Conservation (phyloP, 2,888 invertebrate genomes). For the Drosophila borealis region DNA sequence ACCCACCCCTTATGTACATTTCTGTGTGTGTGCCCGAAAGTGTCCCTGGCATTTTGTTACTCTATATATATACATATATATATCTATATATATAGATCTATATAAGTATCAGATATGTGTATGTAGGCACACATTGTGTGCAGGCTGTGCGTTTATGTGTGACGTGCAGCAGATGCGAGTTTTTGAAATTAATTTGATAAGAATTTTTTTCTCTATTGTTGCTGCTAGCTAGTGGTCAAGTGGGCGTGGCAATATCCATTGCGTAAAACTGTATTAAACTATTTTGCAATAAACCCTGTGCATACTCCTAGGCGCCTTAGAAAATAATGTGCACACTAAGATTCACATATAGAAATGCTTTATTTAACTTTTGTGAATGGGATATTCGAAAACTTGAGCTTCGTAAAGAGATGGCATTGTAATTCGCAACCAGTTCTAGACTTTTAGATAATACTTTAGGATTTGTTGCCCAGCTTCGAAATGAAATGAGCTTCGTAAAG, state of each 20-base stretch:
- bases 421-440: too few species aligned
- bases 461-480: too few species aligned
- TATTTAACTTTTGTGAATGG: too few species aligned
- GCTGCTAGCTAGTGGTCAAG: constrained; percentile 18
- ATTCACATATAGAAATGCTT: too few species aligned
- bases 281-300: constrained; percentile 37
- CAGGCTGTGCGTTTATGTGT: constrained; percentile 48
- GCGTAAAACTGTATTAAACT: constrained; percentile 31
- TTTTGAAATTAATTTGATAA: constrained; percentile 79
- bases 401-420: too few species aligned
- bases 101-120: constrained; percentile 1
- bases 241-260: constrained; percentile 36
- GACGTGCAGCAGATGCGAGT: constrained; percentile 77
- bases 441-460: too few species aligned
- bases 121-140: constrained; percentile 7
- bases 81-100: constrained; percentile 13
- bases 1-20: neutral
- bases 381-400: too few species aligned
- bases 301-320: constrained; percentile 20
- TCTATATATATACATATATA: constrained; percentile 38
- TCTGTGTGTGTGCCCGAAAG: constrained; percentile 22
- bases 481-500: too few species aligned
- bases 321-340: too few species aligned
- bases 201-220: constrained; percentile 47
- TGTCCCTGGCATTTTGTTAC: constrained; percentile 62